Base-by-base conservation (phyloP, 1,140 invertebrate genomes). In the Chionoecetes opilio region DNA sequence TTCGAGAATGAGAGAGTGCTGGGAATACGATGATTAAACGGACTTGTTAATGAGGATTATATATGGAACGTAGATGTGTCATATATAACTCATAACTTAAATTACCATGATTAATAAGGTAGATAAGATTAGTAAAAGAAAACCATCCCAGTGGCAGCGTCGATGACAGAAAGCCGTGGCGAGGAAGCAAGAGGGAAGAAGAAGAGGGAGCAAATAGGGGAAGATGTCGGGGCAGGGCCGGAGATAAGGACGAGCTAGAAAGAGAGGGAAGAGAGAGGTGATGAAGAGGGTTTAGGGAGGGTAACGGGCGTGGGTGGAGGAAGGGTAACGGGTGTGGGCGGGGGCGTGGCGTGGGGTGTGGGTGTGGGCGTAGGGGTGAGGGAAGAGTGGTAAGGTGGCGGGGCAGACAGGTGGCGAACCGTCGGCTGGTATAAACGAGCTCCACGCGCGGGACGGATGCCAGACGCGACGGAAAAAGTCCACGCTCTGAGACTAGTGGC, bases 381-480 rank as follows among this genome's bases (percentile, higher is more conserved):
- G 9, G 32, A 6, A 26, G 32, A 38, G 84, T 34, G 84, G 32
- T 34, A 35, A 38, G 26, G 86, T 88, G 86, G 21, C 86, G 35
- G 11, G 35, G 26, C 34, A 88, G 86, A 88, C 86, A 88, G 86
- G 86, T 88, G 86, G 86, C 86, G 86, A 37, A 88, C 86, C 86
- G 86, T 88, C 86, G 86, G 38, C 86, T 88, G 26, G 26, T 88
- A 88, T 88, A 88, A 88, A 88, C 86, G 86, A 88, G 86, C 34
- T 17, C 34, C 26, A 41, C 35, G 86, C 35, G 32, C 86, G 86
- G 86, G 86, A 35, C 86, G 86, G 35, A 41, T 88, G 86, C 86
- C 86, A 88, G 86, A 88, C 35, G 26, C 86, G 86, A 38, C n/a
- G 37, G 38, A 88, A 88, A 88, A 88, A 88, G 35, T 75, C 63